Evolutionary conservation across 2,113 vertebrate species (phyloP).

Genomic region (Ageneiosus marmoratus): DNA sequence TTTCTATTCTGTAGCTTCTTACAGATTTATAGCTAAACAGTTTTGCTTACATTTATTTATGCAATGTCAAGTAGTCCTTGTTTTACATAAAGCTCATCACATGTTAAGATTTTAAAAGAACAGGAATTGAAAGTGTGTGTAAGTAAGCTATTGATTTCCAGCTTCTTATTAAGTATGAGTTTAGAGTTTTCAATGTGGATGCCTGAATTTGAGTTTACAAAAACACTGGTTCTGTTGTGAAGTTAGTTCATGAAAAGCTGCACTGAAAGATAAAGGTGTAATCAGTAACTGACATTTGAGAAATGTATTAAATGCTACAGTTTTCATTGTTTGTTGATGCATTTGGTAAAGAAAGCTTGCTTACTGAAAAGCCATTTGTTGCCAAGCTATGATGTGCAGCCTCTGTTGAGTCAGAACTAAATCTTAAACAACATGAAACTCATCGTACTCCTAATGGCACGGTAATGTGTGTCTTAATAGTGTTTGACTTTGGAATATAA

Average conservation of each 20-base stretch:
- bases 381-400: slow-evolving; percentile 11
- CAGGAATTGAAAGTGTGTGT: neutral
- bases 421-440: slow-evolving; percentile 23
- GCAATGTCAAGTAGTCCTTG: neutral
- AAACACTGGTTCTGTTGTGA: neutral
- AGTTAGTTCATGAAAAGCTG: neutral
- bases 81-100: neutral
- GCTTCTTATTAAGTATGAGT: neutral
- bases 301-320: slow-evolving; percentile 38
- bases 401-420: neutral
- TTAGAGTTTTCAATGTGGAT: neutral
- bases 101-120: neutral
- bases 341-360: slow-evolving; percentile 3
- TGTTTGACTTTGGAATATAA: slow-evolving; percentile 67
- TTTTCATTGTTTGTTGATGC: neutral
- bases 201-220: neutral
- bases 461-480: slow-evolving; percentile 56
- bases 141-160: neutral
- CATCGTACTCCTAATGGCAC: slow-evolving; percentile 39
- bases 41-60: slow-evolving; percentile 11
- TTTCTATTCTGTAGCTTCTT: neutral
- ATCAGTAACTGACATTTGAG: neutral
- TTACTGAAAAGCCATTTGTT: slow-evolving; percentile 34
- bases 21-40: neutral
- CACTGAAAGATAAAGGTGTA: neutral